Conservation (phyloP, 2,113 vertebrate genomes). For the Megaceryle maxima region DNA sequence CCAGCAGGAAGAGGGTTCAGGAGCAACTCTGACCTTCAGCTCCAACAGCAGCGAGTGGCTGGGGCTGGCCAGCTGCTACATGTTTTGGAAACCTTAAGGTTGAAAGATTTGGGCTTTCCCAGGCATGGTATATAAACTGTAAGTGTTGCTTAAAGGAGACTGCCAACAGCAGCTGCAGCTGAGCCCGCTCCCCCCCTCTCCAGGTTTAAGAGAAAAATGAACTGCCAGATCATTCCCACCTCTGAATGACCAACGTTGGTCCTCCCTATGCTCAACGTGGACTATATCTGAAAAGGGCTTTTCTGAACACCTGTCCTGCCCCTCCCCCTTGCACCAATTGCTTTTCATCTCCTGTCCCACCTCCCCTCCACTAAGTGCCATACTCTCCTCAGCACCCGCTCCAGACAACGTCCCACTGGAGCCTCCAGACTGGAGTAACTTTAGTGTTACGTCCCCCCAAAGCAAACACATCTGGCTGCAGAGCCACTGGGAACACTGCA, state of each 20-base stretch:
- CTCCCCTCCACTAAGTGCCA: neutral
- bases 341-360: neutral
- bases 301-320: neutral
- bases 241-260: neutral
- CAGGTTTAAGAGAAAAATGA: neutral
- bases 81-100: conserved; percentile 8
- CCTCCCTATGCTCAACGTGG: neutral
- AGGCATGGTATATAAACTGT: neutral
- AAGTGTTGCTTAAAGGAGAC: neutral
- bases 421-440: neutral
- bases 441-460: fast-evolving
- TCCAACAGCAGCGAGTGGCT: neutral
- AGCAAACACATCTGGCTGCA: neutral
- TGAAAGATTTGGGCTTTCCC: conserved; percentile 28
- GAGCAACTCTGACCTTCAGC: conserved; percentile 30
- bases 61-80: neutral
- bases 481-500: neutral
- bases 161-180: neutral
- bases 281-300: neutral
- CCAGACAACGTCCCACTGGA: neutral
- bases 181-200: neutral
- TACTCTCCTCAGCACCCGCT: fast-evolving
- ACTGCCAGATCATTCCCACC: neutral
- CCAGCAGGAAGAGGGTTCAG: neutral
- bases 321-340: neutral